These are phyloP conservation scores for Leptogaster cylindrica DNA, from an alignment of 2,888 invertebrate species.

Conservation along the genomic window DNA sequence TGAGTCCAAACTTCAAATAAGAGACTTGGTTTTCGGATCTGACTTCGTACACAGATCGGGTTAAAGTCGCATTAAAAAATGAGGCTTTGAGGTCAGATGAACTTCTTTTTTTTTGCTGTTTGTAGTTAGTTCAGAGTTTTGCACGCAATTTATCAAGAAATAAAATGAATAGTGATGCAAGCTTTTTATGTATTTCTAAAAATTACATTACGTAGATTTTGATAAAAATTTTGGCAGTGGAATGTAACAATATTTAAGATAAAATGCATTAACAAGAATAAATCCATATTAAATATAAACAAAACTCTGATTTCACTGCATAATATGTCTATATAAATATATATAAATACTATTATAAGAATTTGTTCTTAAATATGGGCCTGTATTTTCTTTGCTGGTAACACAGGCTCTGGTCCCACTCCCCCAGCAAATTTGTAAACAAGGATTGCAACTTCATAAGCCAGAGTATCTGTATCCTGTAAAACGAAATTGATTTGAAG, in stretches of 20 bases:
- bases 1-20: too few species aligned
- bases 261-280: slow-evolving; percentile 5
- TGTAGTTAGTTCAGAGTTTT: too few species aligned
- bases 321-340: background rate
- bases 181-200: too few species aligned
- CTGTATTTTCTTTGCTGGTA: slow-evolving; percentile 54
- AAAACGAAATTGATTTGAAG: slow-evolving; percentile 38
- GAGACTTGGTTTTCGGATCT: too few species aligned
- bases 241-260: slow-evolving; percentile 28
- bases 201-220: too few species aligned
- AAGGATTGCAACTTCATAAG: slow-evolving; percentile 74
- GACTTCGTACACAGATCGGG: too few species aligned
- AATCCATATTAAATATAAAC: background rate
- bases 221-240: slow-evolving; percentile 38
- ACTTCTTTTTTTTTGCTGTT: too few species aligned
- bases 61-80: too few species aligned
- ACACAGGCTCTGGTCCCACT: slow-evolving; percentile 69
- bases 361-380: slow-evolving; percentile 56
- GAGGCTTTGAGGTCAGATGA: too few species aligned
- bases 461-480: slow-evolving; percentile 72
- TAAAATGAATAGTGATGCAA: too few species aligned
- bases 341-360: too few species aligned
- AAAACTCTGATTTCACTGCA: background rate
- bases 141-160: too few species aligned
- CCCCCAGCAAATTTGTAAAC: slow-evolving; percentile 84